A percentile compares a stretch with the other conserved stretches of the same genome.
phyloP scores from a whole-genome alignment of 2,113 vertebrate genomes.

The Takifugu flavidus region DNA sequence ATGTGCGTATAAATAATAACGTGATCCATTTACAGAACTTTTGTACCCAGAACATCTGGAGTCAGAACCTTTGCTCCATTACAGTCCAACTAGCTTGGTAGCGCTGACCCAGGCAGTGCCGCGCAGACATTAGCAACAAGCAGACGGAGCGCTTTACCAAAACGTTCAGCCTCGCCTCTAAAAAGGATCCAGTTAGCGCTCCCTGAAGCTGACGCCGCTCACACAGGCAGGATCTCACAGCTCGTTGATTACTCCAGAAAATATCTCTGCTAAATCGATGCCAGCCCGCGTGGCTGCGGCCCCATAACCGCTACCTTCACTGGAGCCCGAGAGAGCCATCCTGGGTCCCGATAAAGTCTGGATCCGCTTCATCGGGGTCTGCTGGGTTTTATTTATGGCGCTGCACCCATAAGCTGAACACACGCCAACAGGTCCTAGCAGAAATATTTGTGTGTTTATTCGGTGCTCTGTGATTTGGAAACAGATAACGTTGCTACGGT shows the following conservation, averaged over 20 bases:
- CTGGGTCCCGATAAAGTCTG: slow-evolving; percentile 44
- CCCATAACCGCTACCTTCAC: slow-evolving; percentile 45
- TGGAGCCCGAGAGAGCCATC: not conserved
- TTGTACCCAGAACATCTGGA: no score
- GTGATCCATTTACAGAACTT: no score
- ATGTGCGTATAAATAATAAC: no score
- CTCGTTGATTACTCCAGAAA: slow-evolving; percentile 73
- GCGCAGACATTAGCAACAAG: slow-evolving; percentile 17
- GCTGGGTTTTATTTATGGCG: slow-evolving; percentile 19
- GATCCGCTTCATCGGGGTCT: slow-evolving; percentile 41
- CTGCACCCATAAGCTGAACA: slow-evolving; percentile 2
- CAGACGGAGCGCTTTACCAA: slow-evolving; percentile 49
- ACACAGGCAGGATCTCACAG: slow-evolving; percentile 61
- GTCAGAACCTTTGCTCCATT: no score
- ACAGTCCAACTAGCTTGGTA: no score
- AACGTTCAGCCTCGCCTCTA: slow-evolving; percentile 53
- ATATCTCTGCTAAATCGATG: slow-evolving; percentile 69
- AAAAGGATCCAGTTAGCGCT: slow-evolving; percentile 62
- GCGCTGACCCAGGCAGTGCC: not conserved
- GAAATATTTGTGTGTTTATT: slow-evolving; percentile 16
- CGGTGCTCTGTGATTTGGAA: not conserved
- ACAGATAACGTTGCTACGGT: not conserved
- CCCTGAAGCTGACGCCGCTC: slow-evolving; percentile 1
- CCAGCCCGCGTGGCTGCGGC: slow-evolving; percentile 40
- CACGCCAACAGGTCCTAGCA: not conserved